A percentile compares a stretch with the other conserved stretches of the same genome.
phyloP scores from a whole-genome alignment of 2,797 vertebrate genomes.

The Brachymystax lenok region DNA sequence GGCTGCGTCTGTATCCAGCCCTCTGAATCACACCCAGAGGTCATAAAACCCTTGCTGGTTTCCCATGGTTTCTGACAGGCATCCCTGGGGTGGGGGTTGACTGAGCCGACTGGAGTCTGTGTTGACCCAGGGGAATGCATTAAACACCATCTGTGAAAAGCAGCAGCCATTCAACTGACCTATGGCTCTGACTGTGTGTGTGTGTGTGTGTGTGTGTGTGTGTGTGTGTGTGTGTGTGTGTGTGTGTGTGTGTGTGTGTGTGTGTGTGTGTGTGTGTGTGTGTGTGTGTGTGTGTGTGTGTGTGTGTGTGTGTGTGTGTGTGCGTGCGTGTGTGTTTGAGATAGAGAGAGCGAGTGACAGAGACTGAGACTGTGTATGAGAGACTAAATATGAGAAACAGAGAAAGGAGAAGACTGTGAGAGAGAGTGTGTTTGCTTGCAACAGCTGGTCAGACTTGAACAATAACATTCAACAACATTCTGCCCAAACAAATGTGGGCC shows the following conservation, averaged over 20 bases:
- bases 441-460: conserved; percentile 20
- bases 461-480: conserved; percentile 23
- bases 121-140: conserved; percentile 48
- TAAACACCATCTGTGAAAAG: conserved; percentile 50
- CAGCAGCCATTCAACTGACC: conserved; percentile 38
- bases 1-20: conserved; percentile 34
- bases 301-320: not conserved
- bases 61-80: conserved; percentile 71
- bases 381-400: not conserved
- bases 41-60: conserved; percentile 55
- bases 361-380: not conserved
- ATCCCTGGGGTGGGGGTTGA: conserved; percentile 44
- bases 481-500: no score
- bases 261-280: not conserved
- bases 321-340: not conserved
- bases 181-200: conserved; percentile 19
- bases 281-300: not conserved
- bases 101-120: conserved; percentile 52
- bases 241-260: not conserved
- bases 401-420: conserved; percentile 6
- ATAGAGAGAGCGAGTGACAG: no score
- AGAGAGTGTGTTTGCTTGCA: conserved; percentile 14
- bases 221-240: no score
- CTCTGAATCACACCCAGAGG: conserved; percentile 30
- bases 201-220: no score